Percentiles rank a stretch among this genome's conserved stretches.
phyloP scores from a whole-genome alignment of 2,113 vertebrate species.

The Siniperca knerii region DNA sequence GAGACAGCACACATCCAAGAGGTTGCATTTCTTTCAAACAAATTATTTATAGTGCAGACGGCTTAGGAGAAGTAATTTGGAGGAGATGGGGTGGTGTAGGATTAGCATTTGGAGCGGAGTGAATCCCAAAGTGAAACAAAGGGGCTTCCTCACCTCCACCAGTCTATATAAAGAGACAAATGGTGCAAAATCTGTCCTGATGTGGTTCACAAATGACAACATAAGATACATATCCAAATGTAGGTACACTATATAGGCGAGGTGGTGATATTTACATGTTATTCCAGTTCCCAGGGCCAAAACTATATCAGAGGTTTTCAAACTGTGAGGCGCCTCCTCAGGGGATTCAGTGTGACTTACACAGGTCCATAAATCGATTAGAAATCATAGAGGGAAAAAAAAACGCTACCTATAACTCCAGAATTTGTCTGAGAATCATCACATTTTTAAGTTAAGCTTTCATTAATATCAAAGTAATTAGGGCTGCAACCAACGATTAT shows the following conservation, averaged over 20 bases:
- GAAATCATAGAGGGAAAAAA: not conserved
- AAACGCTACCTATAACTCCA: too few relatives aligned
- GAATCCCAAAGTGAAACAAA: conserved; percentile 11
- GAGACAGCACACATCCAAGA: conserved; percentile 52
- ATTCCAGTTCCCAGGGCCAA: not conserved
- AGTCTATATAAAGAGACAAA: not conserved
- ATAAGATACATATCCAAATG: not conserved
- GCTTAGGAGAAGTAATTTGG: conserved; percentile 82
- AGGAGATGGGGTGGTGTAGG: conserved; percentile 62
- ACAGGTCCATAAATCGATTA: not conserved
- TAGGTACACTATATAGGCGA: not conserved
- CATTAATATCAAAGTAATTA: too few relatives aligned
- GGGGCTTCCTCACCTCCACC: conserved; percentile 25
- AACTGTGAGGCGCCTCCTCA: too few relatives aligned
- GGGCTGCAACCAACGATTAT: too few relatives aligned
- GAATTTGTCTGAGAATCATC: too few relatives aligned
- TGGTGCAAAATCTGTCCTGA: not conserved
- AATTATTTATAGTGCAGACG: conserved; percentile 90
- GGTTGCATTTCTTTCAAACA: conserved; percentile 79
- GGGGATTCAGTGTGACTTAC: not conserved
- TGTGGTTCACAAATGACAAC: not conserved
- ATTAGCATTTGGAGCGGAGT: conserved; percentile 57
- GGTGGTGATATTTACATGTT: not conserved
- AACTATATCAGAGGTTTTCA: not conserved
- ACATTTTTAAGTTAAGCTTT: too few relatives aligned